Percentiles rank a stretch among this genome's conserved stretches.
These are phyloP conservation scores for Prochilodus magdalenae DNA, from an alignment of 2,113 vertebrate genomes.

Conservation along the genomic window DNA sequence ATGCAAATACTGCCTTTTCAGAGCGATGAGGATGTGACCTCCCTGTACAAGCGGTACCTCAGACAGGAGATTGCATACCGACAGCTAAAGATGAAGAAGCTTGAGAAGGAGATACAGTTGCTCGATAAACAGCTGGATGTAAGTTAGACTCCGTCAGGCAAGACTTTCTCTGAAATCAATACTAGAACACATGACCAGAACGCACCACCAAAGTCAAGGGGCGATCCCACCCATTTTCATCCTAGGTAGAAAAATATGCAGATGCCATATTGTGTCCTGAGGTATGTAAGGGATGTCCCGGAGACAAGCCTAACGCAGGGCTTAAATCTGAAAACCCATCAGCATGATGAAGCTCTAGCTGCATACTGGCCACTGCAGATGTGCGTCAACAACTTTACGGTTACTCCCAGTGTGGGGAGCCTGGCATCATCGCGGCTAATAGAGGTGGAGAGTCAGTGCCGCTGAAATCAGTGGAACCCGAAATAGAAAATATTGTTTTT, in stretches of 20 bases:
- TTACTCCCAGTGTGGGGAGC: too few relatives aligned
- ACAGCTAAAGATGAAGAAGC: constrained; percentile 57
- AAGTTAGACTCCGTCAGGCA: neutral
- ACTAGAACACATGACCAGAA: neutral
- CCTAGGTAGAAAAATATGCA: neutral
- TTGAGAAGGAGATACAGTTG: constrained; percentile 58
- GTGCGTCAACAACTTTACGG: too few relatives aligned
- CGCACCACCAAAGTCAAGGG: neutral
- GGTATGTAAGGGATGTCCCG: neutral
- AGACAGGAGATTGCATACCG: constrained; percentile 58
- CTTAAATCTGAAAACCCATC: too few relatives aligned
- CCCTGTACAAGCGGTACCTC: constrained; percentile 51
- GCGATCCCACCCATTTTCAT: neutral
- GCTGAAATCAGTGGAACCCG: neutral
- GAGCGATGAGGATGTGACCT: constrained; percentile 52
- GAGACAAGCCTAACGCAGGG: too few relatives aligned
- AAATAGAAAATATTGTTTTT: neutral
- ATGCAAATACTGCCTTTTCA: neutral
- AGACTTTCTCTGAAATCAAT: neutral
- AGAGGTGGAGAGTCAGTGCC: neutral
- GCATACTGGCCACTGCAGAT: too few relatives aligned
- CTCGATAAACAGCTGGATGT: constrained; percentile 52
- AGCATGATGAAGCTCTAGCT: too few relatives aligned
- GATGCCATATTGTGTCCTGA: neutral
- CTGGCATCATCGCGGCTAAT: too few relatives aligned